Evolutionary conservation across 2,888 invertebrate species (phyloP), one percentile per base, ranked within the genome.

Genomic region (Drosophila birchii): DNA sequence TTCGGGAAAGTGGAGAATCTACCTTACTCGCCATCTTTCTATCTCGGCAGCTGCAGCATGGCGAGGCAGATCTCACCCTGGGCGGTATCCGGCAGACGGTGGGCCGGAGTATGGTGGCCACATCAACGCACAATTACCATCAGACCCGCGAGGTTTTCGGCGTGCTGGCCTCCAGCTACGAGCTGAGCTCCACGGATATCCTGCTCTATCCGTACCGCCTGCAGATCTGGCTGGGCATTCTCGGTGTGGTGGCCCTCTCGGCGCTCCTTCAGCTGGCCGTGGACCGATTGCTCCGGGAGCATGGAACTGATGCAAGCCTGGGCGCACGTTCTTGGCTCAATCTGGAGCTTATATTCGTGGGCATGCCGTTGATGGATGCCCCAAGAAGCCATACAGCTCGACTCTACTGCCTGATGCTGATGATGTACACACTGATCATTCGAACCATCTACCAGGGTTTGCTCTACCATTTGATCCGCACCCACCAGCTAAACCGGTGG

Each of bases 401-500:
- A 0, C 32, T 86, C 3, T 76, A 69, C 29, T 86, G 77, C 70
- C 60, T 81, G 1, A 34, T 75, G 47, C 34, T 84, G 20, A 81
- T 86, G 76, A 16, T 81, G 49, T 80, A 66, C 59, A 76, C 80
- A 2, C 56, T 91, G 38, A 71, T 91, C 45, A 62, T 91, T 34
- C 90, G 91, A 9, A 80, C 80, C n/a, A 77, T 80, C 6, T 91
- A 91, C 51, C 90, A 90, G 54, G 85, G 89, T 3, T 67, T 87
- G 8, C 53, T 91, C 1, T 91, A 79, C 36, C 79, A 90, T 36
- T 57, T 90, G 8, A 88, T 90, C 43, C 76, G 86, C 3, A 84
- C 81, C 1, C 80, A 81, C 2, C 78, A 81, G 34, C 49, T 80
- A n/a, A 72, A 70, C 6, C 57, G 58, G 0, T 32, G 85, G 63